Conservation (phyloP, 2,113 vertebrate genomes). For the Bubo blakistoni region DNA sequence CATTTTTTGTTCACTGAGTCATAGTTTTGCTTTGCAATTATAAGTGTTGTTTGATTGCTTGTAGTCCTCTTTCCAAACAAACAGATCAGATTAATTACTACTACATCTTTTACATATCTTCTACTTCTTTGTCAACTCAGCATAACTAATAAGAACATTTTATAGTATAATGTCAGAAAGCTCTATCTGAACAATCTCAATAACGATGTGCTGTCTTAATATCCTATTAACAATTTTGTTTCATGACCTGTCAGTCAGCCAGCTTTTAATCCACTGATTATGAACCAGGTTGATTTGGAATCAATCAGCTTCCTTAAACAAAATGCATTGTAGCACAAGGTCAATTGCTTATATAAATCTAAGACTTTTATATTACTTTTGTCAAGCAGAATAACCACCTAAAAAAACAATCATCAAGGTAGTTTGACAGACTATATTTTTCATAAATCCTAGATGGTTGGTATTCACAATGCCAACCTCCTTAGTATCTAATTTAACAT, state of each 20-base stretch:
- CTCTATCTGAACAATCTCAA: not conserved
- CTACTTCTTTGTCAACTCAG: not conserved
- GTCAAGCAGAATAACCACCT: not conserved
- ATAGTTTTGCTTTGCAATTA: not conserved
- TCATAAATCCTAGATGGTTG: not conserved
- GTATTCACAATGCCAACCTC: not conserved
- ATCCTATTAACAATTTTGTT: not conserved
- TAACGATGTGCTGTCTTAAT: not conserved
- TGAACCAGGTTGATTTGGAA: not conserved
- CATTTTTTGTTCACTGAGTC: not conserved
- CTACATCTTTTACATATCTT: not conserved
- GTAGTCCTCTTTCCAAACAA: not conserved
- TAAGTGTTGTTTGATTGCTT: not conserved
- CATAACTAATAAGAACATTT: not conserved
- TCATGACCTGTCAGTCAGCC: not conserved
- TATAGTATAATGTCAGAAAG: not conserved
- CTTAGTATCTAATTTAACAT: not conserved
- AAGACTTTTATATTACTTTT: not conserved
- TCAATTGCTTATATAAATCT: not conserved
- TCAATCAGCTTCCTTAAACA: conserved; percentile 23
- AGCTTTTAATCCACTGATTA: not conserved
- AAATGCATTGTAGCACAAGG: not conserved
- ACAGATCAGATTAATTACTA: not conserved
- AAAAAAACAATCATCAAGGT: not conserved
- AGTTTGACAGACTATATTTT: not conserved